A percentile compares a stretch with the other conserved stretches of the same genome.
Conservation (phyloP, 2,113 vertebrate species). For the Agapornis roseicollis region DNA sequence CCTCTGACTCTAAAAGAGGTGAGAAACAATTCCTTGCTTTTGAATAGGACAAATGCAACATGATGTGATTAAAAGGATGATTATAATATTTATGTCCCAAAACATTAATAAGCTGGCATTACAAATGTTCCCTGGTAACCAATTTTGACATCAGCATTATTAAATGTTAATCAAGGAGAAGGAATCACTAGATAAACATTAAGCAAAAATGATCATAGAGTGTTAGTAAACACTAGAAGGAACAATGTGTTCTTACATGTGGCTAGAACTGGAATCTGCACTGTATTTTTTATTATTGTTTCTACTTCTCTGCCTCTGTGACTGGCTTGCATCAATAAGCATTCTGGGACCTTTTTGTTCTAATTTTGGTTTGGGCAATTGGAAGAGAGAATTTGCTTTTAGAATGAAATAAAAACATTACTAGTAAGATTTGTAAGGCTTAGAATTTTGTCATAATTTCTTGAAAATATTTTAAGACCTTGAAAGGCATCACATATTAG, state of each 20-base stretch:
- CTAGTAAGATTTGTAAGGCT: neutral
- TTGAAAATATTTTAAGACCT: neutral
- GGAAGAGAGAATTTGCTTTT: neutral
- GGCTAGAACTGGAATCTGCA: neutral
- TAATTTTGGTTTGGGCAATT: neutral
- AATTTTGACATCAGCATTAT: conserved; percentile 57
- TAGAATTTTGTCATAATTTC: neutral
- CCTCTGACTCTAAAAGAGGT: neutral
- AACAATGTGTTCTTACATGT: neutral
- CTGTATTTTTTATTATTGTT: neutral
- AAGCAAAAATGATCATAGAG: conserved; percentile 14
- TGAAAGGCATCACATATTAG: neutral
- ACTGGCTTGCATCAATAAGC: neutral
- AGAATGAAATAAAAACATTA: neutral
- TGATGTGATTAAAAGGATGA: conserved; percentile 56
- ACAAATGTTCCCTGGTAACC: conserved; percentile 42
- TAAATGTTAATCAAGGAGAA: conserved; percentile 64
- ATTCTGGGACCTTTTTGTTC: neutral
- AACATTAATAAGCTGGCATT: conserved; percentile 47
- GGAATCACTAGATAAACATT: conserved; percentile 45
- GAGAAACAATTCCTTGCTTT: neutral
- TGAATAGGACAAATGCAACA: neutral
- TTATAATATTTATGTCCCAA: conserved; percentile 32
- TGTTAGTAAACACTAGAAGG: conserved; percentile 17
- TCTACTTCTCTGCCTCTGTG: neutral